Conservation (phyloP, 2,113 vertebrate genomes). For the Chamaea fasciata region DNA sequence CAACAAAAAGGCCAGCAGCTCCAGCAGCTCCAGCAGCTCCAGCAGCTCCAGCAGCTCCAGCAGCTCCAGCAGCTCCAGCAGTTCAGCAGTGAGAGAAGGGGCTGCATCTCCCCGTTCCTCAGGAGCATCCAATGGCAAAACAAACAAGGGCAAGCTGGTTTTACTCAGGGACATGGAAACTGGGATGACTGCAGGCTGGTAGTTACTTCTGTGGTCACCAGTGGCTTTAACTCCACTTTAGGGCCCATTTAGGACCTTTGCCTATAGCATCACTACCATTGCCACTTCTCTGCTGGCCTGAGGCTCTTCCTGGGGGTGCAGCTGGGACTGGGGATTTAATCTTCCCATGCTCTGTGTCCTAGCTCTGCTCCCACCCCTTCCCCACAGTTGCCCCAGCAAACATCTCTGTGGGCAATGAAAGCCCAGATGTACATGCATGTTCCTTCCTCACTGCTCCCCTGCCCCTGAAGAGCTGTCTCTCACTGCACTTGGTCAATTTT, state of each 20-base stretch:
- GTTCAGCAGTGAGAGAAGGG: not conserved
- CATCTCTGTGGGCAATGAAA: not conserved
- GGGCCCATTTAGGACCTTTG: not conserved
- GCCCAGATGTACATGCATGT: not conserved
- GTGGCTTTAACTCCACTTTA: not conserved
- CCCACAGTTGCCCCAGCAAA: not conserved
- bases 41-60: not conserved
- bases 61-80: not conserved
- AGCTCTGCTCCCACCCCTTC: not conserved
- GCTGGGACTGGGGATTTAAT: not conserved
- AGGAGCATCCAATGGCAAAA: not conserved
- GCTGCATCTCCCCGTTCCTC: not conserved
- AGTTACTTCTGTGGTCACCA: not conserved
- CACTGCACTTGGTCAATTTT: constrained; percentile 35
- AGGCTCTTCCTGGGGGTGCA: not conserved
- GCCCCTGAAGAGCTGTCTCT: constrained; percentile 43
- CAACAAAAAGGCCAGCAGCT: not conserved
- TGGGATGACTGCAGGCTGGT: not conserved
- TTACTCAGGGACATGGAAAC: not conserved
- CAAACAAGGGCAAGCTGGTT: not conserved
- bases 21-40: not conserved
- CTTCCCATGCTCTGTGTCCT: not conserved
- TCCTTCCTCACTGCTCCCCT: not conserved
- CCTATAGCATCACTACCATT: not conserved
- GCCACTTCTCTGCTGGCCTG: not conserved